These are phyloP conservation scores for Pogonocherus hispidulus DNA, from an alignment of 2,888 invertebrate genomes.

Conservation along the genomic window DNA sequence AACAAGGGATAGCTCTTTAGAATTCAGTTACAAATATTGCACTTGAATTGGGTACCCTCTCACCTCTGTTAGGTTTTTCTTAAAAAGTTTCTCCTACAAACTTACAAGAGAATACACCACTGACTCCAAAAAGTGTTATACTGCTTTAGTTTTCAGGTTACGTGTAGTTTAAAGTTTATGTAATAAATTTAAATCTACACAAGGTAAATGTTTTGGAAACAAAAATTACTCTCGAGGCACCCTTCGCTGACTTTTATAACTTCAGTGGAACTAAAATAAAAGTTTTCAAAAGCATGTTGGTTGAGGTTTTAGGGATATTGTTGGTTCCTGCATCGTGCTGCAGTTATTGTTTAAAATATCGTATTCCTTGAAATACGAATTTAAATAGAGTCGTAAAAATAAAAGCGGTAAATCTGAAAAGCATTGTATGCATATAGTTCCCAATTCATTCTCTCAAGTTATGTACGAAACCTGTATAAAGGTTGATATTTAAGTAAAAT, in stretches of 20 bases:
- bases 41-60: not conserved
- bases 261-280: constrained; percentile 27
- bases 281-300: constrained; percentile 27
- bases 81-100: not conserved
- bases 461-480: no score
- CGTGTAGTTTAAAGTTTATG: constrained; percentile 30
- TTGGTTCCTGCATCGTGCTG: not conserved
- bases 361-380: not conserved
- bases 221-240: constrained; percentile 30
- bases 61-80: not conserved
- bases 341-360: constrained; percentile 3
- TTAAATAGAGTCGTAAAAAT: not conserved
- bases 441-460: not conserved
- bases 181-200: constrained; percentile 35
- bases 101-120: constrained; percentile 1
- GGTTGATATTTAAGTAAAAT: no score
- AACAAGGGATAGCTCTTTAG: no score
- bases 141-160: constrained; percentile 25
- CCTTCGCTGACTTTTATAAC: constrained; percentile 28
- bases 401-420: not conserved
- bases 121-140: constrained; percentile 13
- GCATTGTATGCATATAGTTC: not conserved
- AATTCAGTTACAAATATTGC: not conserved
- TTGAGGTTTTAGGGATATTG: not conserved
- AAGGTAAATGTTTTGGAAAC: constrained; percentile 37